Percentiles rank a stretch among this genome's conserved stretches.
phyloP scores from a whole-genome alignment of 2,797 vertebrate genomes.

The Vireo griseus region DNA sequence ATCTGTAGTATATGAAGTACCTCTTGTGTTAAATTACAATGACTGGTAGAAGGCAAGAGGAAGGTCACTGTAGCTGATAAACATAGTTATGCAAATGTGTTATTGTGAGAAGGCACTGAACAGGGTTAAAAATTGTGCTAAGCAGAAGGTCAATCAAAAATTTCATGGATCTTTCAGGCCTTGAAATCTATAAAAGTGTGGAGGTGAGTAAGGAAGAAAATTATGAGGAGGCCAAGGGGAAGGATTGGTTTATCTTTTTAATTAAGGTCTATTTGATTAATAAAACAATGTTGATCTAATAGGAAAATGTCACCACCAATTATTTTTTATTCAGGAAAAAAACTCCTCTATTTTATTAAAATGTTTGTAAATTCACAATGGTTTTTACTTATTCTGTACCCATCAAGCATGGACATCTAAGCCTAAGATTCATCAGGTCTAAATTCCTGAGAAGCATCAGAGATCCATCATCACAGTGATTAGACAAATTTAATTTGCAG shows the following conservation, averaged over 20 bases:
- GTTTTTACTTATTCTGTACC: background rate
- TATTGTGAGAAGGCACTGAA: slow-evolving; percentile 17
- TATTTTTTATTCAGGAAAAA: background rate
- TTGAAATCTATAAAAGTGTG: background rate
- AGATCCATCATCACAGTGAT: background rate
- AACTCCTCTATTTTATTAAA: background rate
- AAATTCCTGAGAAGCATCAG: background rate
- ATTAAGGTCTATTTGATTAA: background rate
- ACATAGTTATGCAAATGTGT: slow-evolving; percentile 50
- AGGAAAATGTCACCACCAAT: background rate
- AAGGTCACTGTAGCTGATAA: slow-evolving; percentile 45
- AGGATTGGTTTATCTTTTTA: background rate
- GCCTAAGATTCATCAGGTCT: background rate
- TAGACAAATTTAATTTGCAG: background rate
- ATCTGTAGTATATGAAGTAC: background rate
- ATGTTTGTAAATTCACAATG: background rate
- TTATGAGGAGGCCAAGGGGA: rapidly evolving
- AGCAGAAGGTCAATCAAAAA: slow-evolving; percentile 14
- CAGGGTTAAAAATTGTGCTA: slow-evolving; percentile 17
- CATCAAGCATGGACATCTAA: background rate
- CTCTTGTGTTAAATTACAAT: slow-evolving; percentile 35
- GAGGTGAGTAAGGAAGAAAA: background rate
- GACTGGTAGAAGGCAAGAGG: slow-evolving; percentile 12
- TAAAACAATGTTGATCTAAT: background rate
- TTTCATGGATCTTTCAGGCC: background rate